Conservation (phyloP, 2,113 vertebrate genomes). For the Eublepharis macularius region DNA sequence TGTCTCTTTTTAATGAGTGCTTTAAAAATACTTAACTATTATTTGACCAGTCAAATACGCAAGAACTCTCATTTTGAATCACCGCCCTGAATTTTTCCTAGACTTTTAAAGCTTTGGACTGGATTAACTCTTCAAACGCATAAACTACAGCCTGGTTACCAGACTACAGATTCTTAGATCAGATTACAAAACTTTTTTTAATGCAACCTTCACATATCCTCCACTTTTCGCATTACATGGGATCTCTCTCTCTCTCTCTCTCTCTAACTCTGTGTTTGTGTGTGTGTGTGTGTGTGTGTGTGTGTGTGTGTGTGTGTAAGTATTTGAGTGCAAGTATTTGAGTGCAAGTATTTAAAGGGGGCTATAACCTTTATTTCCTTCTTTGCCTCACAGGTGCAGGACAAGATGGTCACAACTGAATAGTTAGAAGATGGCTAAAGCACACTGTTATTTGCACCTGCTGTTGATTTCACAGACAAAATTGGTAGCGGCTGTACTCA, state of each 20-base stretch:
- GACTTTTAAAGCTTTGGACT: not conserved
- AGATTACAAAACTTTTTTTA: not conserved
- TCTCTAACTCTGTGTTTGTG: too few species aligned
- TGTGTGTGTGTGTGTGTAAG: too few species aligned
- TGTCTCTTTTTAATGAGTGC: too few species aligned
- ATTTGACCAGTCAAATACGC: not conserved
- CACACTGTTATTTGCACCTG: not conserved
- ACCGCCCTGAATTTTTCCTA: not conserved
- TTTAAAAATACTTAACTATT: too few species aligned
- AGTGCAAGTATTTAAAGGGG: slow-evolving; percentile 13
- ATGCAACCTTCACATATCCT: rapidly evolving
- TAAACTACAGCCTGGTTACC: not conserved
- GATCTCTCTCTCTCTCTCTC: too few species aligned
- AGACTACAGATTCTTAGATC: not conserved
- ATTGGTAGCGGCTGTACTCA: not conserved
- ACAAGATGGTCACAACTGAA: not conserved
- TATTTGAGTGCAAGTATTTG: not conserved
- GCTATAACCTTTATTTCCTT: not conserved
- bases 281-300: too few species aligned
- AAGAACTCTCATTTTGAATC: not conserved
- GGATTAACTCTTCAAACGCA: not conserved
- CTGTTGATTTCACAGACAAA: slow-evolving; percentile 14
- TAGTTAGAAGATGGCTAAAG: not conserved
- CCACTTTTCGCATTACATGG: too few species aligned
- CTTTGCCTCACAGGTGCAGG: not conserved